These are phyloP conservation scores for Odontothrips loti DNA, from an alignment of 2,888 invertebrate genomes.

Conservation along the genomic window DNA sequence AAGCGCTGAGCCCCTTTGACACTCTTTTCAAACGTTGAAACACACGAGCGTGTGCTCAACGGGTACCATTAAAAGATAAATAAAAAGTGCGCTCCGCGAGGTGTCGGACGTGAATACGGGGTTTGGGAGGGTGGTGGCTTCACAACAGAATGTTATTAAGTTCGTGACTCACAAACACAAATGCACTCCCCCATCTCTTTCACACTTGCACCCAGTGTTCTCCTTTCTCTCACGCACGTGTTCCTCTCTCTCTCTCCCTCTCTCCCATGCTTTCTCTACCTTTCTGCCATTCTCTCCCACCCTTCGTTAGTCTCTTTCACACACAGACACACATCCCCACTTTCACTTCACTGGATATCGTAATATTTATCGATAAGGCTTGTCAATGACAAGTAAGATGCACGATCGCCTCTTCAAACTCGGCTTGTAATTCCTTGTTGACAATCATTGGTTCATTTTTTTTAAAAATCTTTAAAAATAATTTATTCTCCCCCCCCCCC, in stretches of 20 bases:
- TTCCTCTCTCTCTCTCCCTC: too few species aligned
- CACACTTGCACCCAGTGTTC: too few species aligned
- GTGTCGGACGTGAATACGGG: not conserved
- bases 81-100: not conserved
- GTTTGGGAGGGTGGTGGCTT: not conserved
- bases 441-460: not conserved
- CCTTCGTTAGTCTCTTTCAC: too few species aligned
- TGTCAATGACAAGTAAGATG: not conserved
- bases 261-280: too few species aligned
- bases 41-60: not conserved
- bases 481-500: not conserved
- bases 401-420: too few species aligned
- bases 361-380: not conserved
- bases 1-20: not conserved
- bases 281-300: too few species aligned
- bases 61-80: slow-evolving; percentile 1
- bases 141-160: not conserved
- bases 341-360: too few species aligned
- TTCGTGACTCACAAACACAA: too few species aligned
- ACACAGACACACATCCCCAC: too few species aligned
- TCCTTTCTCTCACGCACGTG: too few species aligned
- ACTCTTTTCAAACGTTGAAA: slow-evolving; percentile 3
- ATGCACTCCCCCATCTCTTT: too few species aligned
- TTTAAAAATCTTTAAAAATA: not conserved
- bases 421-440: not conserved